These are phyloP conservation scores for Acanthosepion esculentum DNA, from an alignment of 2,888 invertebrate genomes.

Conservation along the genomic window DNA sequence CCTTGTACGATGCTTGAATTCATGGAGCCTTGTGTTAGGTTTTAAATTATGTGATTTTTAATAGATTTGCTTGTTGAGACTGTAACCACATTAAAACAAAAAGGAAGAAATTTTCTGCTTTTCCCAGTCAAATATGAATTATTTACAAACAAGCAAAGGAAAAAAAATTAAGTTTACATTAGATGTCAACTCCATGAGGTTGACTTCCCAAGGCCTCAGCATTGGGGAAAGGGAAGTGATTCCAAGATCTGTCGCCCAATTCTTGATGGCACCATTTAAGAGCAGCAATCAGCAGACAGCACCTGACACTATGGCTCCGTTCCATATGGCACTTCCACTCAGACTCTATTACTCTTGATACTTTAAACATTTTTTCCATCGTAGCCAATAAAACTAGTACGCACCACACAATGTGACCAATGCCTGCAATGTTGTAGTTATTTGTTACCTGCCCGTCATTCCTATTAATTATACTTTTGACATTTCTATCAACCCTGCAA, in stretches of 20 bases:
- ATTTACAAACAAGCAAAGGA: no score
- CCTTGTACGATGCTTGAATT: no score
- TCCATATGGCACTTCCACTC: neutral
- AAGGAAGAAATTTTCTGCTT: no score
- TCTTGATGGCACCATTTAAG: neutral
- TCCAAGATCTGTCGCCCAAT: neutral
- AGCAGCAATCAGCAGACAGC: neutral
- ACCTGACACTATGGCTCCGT: neutral
- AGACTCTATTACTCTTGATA: neutral
- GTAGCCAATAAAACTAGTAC: neutral
- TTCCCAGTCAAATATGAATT: no score
- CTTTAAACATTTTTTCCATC: neutral
- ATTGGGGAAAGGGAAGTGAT: neutral
- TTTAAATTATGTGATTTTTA: no score
- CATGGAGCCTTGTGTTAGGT: no score
- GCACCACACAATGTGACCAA: slow-evolving; percentile 9
- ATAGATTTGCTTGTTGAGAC: no score
- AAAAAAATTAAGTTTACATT: no score
- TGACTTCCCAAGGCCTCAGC: neutral
- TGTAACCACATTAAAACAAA: no score
- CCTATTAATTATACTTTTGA: neutral
- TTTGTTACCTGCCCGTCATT: neutral
- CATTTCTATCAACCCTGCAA: neutral
- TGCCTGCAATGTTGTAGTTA: neutral
- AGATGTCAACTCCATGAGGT: neutral